These are phyloP conservation scores for Nesidiocoris tenuis DNA, from an alignment of 2,888 invertebrate species.

Conservation along the genomic window DNA sequence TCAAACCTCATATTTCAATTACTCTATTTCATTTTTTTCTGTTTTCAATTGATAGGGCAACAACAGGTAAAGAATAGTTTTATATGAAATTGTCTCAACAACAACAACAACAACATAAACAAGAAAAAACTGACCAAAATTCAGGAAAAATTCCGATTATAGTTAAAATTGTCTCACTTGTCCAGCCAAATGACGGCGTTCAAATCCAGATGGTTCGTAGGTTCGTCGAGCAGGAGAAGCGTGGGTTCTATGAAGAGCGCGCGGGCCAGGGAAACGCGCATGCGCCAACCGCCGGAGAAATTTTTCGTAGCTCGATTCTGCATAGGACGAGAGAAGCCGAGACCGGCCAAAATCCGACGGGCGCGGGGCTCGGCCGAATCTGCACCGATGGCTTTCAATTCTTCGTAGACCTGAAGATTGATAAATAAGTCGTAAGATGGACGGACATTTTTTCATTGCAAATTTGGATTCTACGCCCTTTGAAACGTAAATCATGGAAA, in stretches of 20 bases:
- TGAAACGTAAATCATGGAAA: no score
- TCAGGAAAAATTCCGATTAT: background rate
- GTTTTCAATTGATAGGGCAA: no score
- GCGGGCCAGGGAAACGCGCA: conserved; percentile 66
- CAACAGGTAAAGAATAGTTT: no score
- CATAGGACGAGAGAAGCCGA: conserved; percentile 79
- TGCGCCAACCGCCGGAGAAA: conserved; percentile 69
- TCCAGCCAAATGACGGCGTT: conserved; percentile 99
- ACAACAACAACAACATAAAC: background rate
- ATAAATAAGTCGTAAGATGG: no score
- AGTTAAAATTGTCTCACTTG: conserved; percentile 71
- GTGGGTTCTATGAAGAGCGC: conserved; percentile 70
- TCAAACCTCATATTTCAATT: no score
- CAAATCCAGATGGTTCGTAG: conserved; percentile 67
- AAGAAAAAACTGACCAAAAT: background rate
- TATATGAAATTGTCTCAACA: background rate
- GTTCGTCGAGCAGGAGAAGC: conserved; percentile 65
- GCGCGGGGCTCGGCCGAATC: conserved; percentile 98
- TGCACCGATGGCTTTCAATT: conserved; percentile 92
- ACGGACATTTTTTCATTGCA: no score
- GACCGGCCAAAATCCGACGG: conserved; percentile 91
- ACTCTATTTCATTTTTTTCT: no score
- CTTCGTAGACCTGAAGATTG: conserved; percentile 80
- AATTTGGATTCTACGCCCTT: background rate
- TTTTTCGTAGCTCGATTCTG: conserved; percentile 73